These are phyloP conservation scores for Ceratosolen solmsi DNA, from an alignment of 1,140 invertebrate genomes.

Conservation along the genomic window DNA sequence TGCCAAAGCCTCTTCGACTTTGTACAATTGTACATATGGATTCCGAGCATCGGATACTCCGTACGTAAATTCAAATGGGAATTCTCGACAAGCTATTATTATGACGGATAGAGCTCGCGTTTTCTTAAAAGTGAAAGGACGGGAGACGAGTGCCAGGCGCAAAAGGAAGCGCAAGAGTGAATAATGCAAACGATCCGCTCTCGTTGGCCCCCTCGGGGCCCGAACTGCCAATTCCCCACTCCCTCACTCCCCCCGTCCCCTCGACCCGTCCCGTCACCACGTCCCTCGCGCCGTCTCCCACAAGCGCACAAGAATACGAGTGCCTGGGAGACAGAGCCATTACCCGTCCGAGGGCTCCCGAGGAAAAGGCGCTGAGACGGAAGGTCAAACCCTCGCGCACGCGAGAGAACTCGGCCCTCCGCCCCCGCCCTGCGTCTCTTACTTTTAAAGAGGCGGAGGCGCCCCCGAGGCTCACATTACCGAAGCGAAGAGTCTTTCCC, in stretches of 20 bases:
- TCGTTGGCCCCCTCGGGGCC: not conserved
- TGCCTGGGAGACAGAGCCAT: too few species aligned
- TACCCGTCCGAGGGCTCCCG: too few species aligned
- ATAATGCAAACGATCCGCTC: not conserved
- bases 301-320: too few species aligned
- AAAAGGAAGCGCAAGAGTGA: not conserved
- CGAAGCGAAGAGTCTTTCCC: not conserved
- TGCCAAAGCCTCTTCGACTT: not conserved
- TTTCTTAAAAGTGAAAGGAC: constrained; percentile 13
- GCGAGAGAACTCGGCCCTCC: too few species aligned
- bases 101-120: not conserved
- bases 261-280: too few species aligned
- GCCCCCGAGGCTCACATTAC: not conserved
- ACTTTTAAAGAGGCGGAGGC: not conserved
- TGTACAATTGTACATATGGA: not conserved
- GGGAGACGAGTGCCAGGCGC: not conserved
- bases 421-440: too few species aligned
- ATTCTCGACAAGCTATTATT: constrained; percentile 2
- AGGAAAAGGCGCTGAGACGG: too few species aligned
- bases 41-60: not conserved
- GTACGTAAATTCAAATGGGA: not conserved
- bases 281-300: too few species aligned
- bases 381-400: too few species aligned
- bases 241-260: too few species aligned
- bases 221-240: too few species aligned